phyloP scores from a whole-genome alignment of 2,888 invertebrate species.

The Tanypteryx hageni region DNA sequence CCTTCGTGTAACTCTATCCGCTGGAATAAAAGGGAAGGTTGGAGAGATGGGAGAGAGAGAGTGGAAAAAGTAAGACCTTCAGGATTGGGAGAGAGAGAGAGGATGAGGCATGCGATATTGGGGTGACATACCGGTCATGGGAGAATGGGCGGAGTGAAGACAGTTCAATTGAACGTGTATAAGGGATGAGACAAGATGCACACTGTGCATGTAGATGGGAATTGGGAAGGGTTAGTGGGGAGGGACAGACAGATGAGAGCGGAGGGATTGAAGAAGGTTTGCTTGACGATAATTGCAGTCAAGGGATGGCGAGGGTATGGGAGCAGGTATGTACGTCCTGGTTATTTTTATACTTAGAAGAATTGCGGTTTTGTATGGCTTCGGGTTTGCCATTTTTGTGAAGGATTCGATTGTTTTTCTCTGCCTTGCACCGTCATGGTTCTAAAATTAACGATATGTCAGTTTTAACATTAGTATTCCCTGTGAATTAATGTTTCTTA shows the following conservation, averaged over 20 bases:
- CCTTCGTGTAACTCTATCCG: constrained; percentile 49
- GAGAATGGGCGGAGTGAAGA: neutral
- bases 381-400: too few relatives aligned
- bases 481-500: too few relatives aligned
- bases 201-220: neutral
- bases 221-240: neutral
- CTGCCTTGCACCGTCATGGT: too few relatives aligned
- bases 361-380: too few relatives aligned
- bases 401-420: too few relatives aligned
- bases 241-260: neutral
- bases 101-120: neutral
- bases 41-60: constrained; percentile 1
- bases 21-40: neutral
- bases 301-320: neutral
- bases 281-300: constrained; percentile 3
- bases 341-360: too few relatives aligned
- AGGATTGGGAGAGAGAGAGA: neutral
- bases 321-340: neutral
- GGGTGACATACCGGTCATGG: neutral
- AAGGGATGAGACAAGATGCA: neutral
- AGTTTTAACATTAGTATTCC: too few relatives aligned
- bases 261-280: neutral
- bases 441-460: too few relatives aligned
- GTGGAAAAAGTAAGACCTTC: neutral
- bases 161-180: constrained; percentile 3